These are phyloP conservation scores for Montipora sp. DNA, from an alignment of 64 coral and sea anemone species.

Conservation along the genomic window DNA sequence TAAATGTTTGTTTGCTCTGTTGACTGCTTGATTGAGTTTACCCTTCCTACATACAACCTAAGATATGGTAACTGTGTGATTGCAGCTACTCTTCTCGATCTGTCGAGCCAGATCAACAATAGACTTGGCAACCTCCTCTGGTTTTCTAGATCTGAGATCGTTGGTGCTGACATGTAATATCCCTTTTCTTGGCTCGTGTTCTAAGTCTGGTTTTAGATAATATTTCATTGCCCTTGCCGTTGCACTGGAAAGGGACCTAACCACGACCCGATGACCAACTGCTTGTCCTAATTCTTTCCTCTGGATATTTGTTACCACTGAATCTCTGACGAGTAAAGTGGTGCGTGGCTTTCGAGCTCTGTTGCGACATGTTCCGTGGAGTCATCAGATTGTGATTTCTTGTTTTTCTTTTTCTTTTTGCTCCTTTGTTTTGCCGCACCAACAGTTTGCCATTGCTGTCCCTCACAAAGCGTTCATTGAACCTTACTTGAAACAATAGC, in stretches of 20 bases:
- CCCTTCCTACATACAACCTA: constrained; percentile 6
- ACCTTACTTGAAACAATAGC: neutral
- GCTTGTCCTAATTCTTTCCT: neutral
- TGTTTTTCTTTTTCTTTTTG: constrained; percentile 2
- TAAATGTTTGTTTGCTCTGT: neutral
- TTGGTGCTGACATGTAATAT: constrained; percentile 17
- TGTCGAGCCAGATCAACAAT: constrained; percentile 1
- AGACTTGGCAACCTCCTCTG: constrained; percentile 6
- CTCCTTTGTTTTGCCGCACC: neutral
- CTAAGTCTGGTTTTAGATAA: constrained; percentile 22
- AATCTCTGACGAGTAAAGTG: constrained; percentile 24
- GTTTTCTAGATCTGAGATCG: constrained; percentile 5
- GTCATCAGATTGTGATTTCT: neutral
- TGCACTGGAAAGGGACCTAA: constrained; percentile 13
- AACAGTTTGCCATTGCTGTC: neutral
- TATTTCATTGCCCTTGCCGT: neutral
- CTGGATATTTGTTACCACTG: constrained; percentile 20
- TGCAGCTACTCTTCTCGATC: neutral
- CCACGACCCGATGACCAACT: neutral
- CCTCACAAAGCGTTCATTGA: neutral
- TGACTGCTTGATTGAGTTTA: constrained; percentile 11
- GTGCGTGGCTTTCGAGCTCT: constrained; percentile 1
- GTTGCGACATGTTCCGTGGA: neutral
- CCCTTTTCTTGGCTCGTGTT: neutral
- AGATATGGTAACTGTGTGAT: neutral